Evolutionary conservation across 2,797 vertebrate species (phyloP).

Genomic region (Darevskia mixta): DNA sequence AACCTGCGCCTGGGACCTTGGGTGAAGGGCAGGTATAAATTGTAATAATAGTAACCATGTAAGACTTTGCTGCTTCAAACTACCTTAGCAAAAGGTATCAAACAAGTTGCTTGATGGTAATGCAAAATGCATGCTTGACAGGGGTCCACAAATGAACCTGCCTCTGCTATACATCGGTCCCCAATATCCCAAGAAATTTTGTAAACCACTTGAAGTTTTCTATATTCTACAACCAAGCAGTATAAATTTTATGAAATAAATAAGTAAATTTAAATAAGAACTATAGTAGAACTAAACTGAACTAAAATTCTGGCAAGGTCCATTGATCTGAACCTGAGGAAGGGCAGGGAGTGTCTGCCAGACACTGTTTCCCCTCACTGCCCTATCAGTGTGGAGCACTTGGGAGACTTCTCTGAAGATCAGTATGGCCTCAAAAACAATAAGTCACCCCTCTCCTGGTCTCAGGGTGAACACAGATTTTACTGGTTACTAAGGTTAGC

Average conservation of each 20-base stretch:
- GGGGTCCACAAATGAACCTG: neutral
- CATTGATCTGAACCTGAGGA: neutral
- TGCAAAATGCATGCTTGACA: neutral
- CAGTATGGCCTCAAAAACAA: neutral
- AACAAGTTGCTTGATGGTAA: neutral
- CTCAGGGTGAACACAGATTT: neutral
- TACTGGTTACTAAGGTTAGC: neutral
- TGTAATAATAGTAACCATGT: no score
- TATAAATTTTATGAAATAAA: no score
- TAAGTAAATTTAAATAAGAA: neutral
- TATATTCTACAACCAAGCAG: no score
- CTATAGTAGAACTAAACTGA: neutral
- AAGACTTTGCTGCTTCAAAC: neutral
- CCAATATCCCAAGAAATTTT: no score
- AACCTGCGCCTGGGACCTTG: no score
- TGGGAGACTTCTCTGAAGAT: neutral
- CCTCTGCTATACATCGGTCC: neutral
- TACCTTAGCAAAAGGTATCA: neutral
- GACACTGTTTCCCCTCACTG: neutral
- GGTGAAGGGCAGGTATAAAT: no score
- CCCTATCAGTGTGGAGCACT: no score
- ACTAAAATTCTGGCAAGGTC: neutral
- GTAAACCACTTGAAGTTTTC: no score
- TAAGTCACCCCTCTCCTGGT: neutral
- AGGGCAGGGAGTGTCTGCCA: neutral